These are phyloP conservation scores for Grammomys surdaster DNA, from an alignment of 2,113 vertebrate genomes.

Conservation along the genomic window DNA sequence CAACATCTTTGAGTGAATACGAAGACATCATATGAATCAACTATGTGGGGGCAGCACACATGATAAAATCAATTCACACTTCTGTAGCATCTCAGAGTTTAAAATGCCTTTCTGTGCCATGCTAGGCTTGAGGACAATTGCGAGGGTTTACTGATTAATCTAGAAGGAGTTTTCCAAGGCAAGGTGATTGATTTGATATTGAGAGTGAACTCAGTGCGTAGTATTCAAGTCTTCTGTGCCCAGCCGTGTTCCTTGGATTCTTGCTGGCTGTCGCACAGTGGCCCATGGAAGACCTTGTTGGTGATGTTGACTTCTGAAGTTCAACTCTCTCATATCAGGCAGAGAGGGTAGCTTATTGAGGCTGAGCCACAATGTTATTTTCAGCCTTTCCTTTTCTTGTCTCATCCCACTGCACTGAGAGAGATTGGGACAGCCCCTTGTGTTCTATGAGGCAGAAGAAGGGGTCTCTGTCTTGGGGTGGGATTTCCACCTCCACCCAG, in stretches of 20 bases:
- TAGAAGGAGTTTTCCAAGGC: not conserved
- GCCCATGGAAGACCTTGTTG: not conserved
- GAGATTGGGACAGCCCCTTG: constrained; percentile 25
- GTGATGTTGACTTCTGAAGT: not conserved
- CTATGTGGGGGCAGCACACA: not conserved
- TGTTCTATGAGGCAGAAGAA: constrained; percentile 55
- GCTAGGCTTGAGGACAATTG: not conserved
- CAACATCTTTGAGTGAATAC: not conserved
- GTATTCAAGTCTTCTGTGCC: not conserved
- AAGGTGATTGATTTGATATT: not conserved
- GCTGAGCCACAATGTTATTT: rapidly evolving
- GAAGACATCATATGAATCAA: not conserved
- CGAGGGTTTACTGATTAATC: not conserved
- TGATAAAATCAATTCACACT: not conserved
- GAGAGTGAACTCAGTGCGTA: not conserved
- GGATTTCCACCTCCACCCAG: not conserved
- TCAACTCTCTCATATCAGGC: not conserved
- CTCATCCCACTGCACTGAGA: not conserved
- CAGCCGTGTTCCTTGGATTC: not conserved
- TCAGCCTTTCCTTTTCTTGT: not conserved
- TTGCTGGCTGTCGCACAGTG: rapidly evolving
- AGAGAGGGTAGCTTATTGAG: not conserved
- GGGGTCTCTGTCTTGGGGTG: not conserved
- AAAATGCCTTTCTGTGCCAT: not conserved
- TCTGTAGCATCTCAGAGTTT: not conserved